Percentiles rank a stretch among this genome's conserved stretches.
Conservation (phyloP, 1,140 invertebrate species). For the Ceratina calcarata region DNA sequence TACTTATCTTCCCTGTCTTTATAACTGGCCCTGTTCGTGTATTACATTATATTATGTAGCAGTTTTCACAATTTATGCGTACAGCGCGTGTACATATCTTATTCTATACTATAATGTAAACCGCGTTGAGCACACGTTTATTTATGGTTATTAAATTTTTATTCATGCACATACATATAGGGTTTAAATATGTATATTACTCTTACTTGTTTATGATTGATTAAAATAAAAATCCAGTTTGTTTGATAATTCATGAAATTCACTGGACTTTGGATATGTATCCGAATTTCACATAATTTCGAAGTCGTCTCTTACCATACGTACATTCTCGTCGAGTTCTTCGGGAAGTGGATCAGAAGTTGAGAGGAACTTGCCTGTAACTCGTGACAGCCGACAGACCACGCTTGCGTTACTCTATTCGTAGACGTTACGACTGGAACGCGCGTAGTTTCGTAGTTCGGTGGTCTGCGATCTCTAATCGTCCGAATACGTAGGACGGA, state of each 20-base stretch:
- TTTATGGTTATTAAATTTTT: too few species aligned
- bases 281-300: background rate
- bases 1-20: background rate
- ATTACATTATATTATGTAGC: too few species aligned
- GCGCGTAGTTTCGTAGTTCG: background rate
- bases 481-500: slow-evolving; percentile 2
- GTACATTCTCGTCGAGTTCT: background rate
- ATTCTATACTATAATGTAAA: too few species aligned
- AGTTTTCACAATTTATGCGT: too few species aligned
- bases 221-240: too few species aligned
- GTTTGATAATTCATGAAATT: too few species aligned
- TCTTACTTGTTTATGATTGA: too few species aligned
- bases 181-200: too few species aligned
- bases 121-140: too few species aligned
- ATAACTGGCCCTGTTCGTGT: too few species aligned
- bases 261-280: background rate
- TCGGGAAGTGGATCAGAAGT: slow-evolving; percentile 23
- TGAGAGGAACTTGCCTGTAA: slow-evolving; percentile 13
- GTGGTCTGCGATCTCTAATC: slow-evolving; percentile 17
- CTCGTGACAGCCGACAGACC: background rate
- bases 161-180: too few species aligned
- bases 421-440: background rate
- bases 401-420: background rate
- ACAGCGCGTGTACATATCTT: too few species aligned
- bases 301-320: background rate